phyloP scores from a whole-genome alignment of 2,113 vertebrate genomes.

The Erythrocercus mccallii region DNA sequence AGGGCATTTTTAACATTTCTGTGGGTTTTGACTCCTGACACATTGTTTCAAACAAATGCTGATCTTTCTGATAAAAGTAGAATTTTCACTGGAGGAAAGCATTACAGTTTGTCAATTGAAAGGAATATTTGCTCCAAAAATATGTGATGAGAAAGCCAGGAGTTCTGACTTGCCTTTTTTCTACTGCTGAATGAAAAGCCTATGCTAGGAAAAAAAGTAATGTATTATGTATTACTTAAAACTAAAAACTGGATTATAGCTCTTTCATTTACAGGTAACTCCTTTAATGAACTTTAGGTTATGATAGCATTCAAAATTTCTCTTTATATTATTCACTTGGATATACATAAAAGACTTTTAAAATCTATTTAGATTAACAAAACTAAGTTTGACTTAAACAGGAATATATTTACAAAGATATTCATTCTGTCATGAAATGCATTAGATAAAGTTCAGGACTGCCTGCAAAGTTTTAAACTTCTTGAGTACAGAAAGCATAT shows the following conservation, averaged over 20 bases:
- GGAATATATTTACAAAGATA: background rate
- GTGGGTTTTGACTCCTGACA: background rate
- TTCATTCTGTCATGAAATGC: background rate
- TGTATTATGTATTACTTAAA: background rate
- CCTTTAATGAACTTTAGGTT: background rate
- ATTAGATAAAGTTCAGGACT: background rate
- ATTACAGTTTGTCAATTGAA: background rate
- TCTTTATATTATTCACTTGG: background rate
- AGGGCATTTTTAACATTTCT: background rate
- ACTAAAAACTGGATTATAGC: background rate
- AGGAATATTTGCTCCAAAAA: background rate
- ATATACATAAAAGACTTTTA: background rate
- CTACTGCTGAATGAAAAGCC: background rate
- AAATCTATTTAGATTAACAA: background rate
- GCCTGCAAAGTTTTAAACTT: background rate
- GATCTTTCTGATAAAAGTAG: constrained; percentile 29
- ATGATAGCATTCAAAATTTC: background rate
- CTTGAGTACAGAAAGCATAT: background rate
- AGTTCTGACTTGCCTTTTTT: background rate
- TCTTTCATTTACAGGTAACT: background rate
- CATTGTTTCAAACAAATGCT: constrained; percentile 19
- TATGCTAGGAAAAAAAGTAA: background rate
- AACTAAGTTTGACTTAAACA: background rate
- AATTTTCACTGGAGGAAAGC: constrained; percentile 20
- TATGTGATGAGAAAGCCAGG: background rate